Conservation (phyloP, 2,888 invertebrate species). For the Panopea generosa region DNA sequence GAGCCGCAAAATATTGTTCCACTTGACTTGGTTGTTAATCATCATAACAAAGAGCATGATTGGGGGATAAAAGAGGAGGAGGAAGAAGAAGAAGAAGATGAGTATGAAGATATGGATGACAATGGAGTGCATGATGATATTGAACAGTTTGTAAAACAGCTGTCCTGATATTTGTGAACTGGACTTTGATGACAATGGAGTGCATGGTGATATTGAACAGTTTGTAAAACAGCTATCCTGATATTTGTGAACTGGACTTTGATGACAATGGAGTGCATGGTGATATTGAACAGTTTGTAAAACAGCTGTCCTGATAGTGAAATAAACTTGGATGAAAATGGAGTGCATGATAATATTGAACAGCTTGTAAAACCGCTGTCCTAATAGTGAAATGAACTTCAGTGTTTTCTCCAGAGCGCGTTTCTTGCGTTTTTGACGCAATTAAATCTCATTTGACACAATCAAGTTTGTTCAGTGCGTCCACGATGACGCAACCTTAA, state of each 20-base stretch:
- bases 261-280: conserved; percentile 8
- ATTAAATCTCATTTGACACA: too few relatives aligned
- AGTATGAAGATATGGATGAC: neutral
- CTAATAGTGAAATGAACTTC: too few relatives aligned
- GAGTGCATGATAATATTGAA: conserved; percentile 37
- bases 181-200: neutral
- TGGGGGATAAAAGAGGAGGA: conserved; percentile 26
- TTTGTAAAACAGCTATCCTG: conserved; percentile 34
- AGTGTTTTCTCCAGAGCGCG: too few relatives aligned
- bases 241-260: too few relatives aligned
- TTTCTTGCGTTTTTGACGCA: too few relatives aligned
- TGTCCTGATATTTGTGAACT: too few relatives aligned
- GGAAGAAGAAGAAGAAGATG: conserved; percentile 43
- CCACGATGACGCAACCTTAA: too few relatives aligned
- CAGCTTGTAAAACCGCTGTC: conserved; percentile 48
- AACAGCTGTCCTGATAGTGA: conserved; percentile 14
- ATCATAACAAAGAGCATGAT: conserved; percentile 1
- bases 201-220: conserved; percentile 40
- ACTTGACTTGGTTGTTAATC: conserved; percentile 29
- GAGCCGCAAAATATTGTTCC: conserved; percentile 13
- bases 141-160: conserved; percentile 44
- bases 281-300: conserved; percentile 50
- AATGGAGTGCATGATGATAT: conserved; percentile 33
- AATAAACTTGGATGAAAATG: neutral
- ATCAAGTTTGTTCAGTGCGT: too few relatives aligned